A percentile compares a stretch with the other conserved stretches of the same genome.
Conservation (phyloP, 2,797 vertebrate species). For the Poeciliopsis turneri region DNA sequence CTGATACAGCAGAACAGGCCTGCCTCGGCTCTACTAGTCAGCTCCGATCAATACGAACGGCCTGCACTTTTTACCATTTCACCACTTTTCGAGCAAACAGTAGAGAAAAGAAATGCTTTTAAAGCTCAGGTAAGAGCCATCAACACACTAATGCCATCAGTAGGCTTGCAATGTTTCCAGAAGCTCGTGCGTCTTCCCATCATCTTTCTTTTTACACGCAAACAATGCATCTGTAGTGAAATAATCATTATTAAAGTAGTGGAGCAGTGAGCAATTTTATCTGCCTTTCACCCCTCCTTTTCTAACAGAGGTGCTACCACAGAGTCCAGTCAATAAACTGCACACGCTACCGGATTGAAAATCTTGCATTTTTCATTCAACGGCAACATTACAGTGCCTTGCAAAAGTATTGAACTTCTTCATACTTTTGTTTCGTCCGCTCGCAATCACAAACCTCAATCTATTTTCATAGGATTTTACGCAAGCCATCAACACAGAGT, state of each 20-base stretch:
- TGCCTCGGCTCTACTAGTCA: constrained; percentile 68
- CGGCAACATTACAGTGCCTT: background rate
- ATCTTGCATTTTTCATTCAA: constrained; percentile 4
- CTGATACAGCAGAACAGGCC: constrained; percentile 81
- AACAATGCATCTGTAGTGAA: constrained; percentile 30
- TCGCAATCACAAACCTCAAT: background rate
- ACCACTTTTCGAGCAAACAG: constrained; percentile 74
- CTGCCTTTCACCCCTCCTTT: background rate
- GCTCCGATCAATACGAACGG: constrained; percentile 74
- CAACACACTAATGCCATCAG: constrained; percentile 59
- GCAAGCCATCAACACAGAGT: background rate
- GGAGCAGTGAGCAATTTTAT: constrained; percentile 2
- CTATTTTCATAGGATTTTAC: background rate
- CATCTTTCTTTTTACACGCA: constrained; percentile 10
- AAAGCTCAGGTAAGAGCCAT: constrained; percentile 71
- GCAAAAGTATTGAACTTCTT: background rate
- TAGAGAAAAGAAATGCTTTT: constrained; percentile 69
- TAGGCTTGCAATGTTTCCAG: constrained; percentile 43
- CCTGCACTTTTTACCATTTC: constrained; percentile 65
- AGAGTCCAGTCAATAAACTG: constrained; percentile 29
- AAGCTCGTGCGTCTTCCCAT: constrained; percentile 43
- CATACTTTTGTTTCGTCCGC: background rate
- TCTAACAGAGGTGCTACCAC: constrained; percentile 2
- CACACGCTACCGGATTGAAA: background rate
- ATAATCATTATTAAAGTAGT: constrained; percentile 37